Base-by-base conservation (phyloP, 1,140 invertebrate species). In the Drosophila lacertosa region DNA sequence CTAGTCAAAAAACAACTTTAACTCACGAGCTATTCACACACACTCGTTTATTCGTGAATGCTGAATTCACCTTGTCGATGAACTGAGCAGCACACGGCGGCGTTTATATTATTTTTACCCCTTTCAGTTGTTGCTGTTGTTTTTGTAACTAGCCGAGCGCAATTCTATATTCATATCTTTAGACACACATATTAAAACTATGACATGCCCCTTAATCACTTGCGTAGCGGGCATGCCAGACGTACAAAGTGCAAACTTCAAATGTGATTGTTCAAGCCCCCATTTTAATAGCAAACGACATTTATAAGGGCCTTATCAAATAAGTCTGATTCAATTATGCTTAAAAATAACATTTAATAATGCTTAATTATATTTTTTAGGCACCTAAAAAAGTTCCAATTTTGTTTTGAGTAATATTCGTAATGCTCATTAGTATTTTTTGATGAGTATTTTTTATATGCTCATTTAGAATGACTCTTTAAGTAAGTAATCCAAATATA, bases 141-240 rank as follows among this genome's bases (percentile, higher is more conserved):
- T 47, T 35, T 44, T 64, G 53, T 66, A 66, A 67, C 55, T 42
- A 48, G 26, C 44, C 45, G 16, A 40, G 32, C 44, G 16, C 32
- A 18, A 40, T 59, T 59, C 55, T 60, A 59, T 67, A 67, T 67
- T 67, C 55, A 51, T 67, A 67, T 67, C 33, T 48, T 16, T 66
- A 18, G 53, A 55, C 37, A 58, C 55, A 13, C 29, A 45, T 67
- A 44, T 44, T 59, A 44, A 32, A 40, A 13, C 54, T 40, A 40
- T 50, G 20, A n/a, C 18, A 57, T 59, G 20, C 64, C 64, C 55
- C 59, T 26, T 24, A 35, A 7, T 4, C n/a, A 3, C 0, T 4
- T 2, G 0, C 13, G 3, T 1, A 29, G 7, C 1, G 44, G 13
- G 44, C 15, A 47, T 47, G 3, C 6, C 4, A 26, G 6, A 2